Evolutionary conservation across 2,797 vertebrate genomes (phyloP).

Genomic region (Cyprinodon diabolis): DNA sequence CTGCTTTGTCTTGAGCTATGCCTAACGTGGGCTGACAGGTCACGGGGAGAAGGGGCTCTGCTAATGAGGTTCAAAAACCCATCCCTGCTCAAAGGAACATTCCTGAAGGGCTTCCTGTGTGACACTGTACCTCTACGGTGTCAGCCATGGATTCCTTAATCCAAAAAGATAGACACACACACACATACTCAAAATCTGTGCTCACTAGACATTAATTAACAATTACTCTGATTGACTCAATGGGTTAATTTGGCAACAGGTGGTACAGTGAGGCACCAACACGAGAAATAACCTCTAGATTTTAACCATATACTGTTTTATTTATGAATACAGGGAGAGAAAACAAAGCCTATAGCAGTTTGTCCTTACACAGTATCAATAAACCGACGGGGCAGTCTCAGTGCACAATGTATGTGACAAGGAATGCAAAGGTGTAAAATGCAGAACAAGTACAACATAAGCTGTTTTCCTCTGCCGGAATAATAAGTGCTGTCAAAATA

Average conservation of each 20-base stretch:
- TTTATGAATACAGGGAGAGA: neutral
- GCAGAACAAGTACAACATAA: constrained; percentile 6
- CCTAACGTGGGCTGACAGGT: constrained; percentile 86
- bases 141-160: constrained; percentile 69
- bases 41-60: constrained; percentile 80
- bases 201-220: constrained; percentile 65
- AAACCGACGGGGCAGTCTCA: constrained; percentile 8
- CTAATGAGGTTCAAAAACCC: constrained; percentile 85
- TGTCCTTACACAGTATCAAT: neutral
- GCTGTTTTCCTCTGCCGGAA: constrained; percentile 37
- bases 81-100: constrained; percentile 87
- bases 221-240: constrained; percentile 58
- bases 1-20: constrained; percentile 78
- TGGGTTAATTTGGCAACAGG: constrained; percentile 56
- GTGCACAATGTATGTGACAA: neutral
- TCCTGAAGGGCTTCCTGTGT: constrained; percentile 78
- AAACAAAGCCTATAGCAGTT: neutral
- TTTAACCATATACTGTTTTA: constrained; percentile 15
- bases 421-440: constrained; percentile 29
- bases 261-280: constrained; percentile 42
- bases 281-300: constrained; percentile 48
- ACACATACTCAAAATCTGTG: constrained; percentile 47
- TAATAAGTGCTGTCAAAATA: constrained; percentile 47
- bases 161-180: constrained; percentile 56
- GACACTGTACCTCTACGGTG: constrained; percentile 78